Evolutionary conservation across 2,888 invertebrate genomes (phyloP).

Genomic region (Helicoverpa assulta): DNA sequence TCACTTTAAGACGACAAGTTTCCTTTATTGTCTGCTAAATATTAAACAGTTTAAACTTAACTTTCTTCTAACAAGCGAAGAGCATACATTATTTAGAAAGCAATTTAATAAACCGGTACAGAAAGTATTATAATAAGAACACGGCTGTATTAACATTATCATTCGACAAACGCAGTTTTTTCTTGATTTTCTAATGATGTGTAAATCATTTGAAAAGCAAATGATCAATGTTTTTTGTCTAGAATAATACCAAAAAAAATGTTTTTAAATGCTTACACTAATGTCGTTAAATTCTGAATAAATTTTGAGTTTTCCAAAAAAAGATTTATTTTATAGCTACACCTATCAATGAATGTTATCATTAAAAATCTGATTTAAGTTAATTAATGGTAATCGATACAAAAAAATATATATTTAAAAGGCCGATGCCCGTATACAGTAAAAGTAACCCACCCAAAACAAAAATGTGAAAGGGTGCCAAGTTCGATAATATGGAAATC

Average conservation of each 20-base stretch:
- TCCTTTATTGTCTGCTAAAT: conserved; percentile 30
- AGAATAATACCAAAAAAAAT: neutral
- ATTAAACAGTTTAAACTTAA: conserved; percentile 47
- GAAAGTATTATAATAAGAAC: conserved; percentile 58
- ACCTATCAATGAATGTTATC: too few species aligned
- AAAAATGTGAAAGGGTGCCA: too few species aligned
- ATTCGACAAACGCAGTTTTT: conserved; percentile 12
- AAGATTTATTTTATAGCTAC: too few species aligned
- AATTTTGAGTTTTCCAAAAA: too few species aligned
- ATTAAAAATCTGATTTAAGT: too few species aligned
- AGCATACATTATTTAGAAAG: conserved; percentile 61
- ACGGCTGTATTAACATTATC: conserved; percentile 29
- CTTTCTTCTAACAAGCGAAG: conserved; percentile 52
- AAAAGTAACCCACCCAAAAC: too few species aligned
- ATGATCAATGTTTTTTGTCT: neutral
- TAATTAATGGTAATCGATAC: too few species aligned
- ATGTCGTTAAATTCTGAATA: neutral
- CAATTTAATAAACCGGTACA: conserved; percentile 60
- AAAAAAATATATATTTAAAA: too few species aligned
- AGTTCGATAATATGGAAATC: too few species aligned
- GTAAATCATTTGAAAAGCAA: conserved; percentile 23
- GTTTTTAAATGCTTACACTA: neutral
- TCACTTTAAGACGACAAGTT: conserved; percentile 26
- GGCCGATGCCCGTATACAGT: too few species aligned
- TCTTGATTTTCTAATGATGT: conserved; percentile 41